Conservation (phyloP, 1,140 invertebrate species). For the Centruroides sculpturatus region DNA sequence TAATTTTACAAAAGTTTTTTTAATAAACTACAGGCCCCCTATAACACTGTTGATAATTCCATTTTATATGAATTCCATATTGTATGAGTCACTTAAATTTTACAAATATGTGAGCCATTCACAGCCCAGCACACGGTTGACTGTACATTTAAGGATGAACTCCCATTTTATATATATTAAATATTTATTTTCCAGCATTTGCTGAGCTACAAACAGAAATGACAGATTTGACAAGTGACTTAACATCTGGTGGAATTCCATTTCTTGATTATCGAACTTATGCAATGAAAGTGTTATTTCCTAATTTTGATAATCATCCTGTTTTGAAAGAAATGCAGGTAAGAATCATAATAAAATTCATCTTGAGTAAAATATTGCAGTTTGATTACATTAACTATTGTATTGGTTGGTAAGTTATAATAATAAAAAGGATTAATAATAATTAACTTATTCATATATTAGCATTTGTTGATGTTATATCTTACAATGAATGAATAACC, state of each 20-base stretch:
- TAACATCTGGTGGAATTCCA: slow-evolving; percentile 88
- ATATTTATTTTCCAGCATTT: slow-evolving; percentile 49
- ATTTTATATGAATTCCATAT: too few species aligned
- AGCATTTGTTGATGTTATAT: too few species aligned
- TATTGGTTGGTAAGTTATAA: too few species aligned
- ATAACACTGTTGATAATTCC: too few species aligned
- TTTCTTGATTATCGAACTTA: slow-evolving; percentile 95
- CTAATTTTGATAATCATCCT: slow-evolving; percentile 83
- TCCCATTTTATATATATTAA: not conserved
- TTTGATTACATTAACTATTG: too few species aligned
- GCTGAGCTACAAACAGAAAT: slow-evolving; percentile 98
- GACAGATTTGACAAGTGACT: slow-evolving; percentile 89
- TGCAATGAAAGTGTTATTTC: slow-evolving; percentile 96
- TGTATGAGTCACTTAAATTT: too few species aligned
- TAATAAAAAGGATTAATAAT: too few species aligned
- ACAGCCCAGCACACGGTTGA: too few species aligned
- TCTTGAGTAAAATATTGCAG: too few species aligned
- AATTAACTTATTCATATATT: too few species aligned
- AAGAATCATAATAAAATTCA: not conserved
- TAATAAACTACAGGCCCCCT: not conserved
- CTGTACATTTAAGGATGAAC: not conserved
- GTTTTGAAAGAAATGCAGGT: slow-evolving; percentile 36
- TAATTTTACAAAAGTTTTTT: not conserved
- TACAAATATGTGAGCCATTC: too few species aligned
- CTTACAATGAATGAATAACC: too few species aligned